A percentile compares a stretch with the other conserved stretches of the same genome.
phyloP scores from a whole-genome alignment of 2,888 invertebrate genomes.

The Ashinkailepas kermadecensis region DNA sequence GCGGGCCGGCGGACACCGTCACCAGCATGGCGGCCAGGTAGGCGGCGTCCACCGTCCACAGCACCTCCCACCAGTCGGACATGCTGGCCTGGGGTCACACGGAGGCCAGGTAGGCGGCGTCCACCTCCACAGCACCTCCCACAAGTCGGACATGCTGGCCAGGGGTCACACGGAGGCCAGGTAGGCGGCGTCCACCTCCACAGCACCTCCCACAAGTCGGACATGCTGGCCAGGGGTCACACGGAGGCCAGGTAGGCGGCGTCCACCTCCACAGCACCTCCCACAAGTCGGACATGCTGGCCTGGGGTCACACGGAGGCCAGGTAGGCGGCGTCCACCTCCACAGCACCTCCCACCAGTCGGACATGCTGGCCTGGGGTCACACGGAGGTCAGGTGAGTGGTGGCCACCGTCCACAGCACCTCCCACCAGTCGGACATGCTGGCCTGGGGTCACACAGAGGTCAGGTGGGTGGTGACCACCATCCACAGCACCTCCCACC shows the following conservation, averaged over 20 bases:
- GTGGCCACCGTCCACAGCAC: not conserved
- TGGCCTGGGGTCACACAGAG: not conserved
- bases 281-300: too few species aligned
- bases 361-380: too few species aligned
- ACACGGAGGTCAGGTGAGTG: not conserved
- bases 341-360: not conserved
- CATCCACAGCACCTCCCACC: too few species aligned
- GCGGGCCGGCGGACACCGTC: not conserved
- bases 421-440: too few species aligned
- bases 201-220: too few species aligned
- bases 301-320: not conserved
- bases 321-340: not conserved
- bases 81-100: not conserved
- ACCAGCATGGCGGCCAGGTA: not conserved
- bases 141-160: too few species aligned
- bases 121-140: too few species aligned
- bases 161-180: not conserved
- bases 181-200: not conserved
- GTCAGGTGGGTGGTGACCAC: not conserved
- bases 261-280: not conserved
- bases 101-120: not conserved
- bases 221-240: too few species aligned
- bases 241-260: not conserved
- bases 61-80: not conserved
- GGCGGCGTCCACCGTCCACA: not conserved